A percentile compares a stretch with the other conserved stretches of the same genome.
These are phyloP conservation scores for Ceratosolen solmsi DNA, from an alignment of 1,140 invertebrate genomes.

Conservation along the genomic window DNA sequence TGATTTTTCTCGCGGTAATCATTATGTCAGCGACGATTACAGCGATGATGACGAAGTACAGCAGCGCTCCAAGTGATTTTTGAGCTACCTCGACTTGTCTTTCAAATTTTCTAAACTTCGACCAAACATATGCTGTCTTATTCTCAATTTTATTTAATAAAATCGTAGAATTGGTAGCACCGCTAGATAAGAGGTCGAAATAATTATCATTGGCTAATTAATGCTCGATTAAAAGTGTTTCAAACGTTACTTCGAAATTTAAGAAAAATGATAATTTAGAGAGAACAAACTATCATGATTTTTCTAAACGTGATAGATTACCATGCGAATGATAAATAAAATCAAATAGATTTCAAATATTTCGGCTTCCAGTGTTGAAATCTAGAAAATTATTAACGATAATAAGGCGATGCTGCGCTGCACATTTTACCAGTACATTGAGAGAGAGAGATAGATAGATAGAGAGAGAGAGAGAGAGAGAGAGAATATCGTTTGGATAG, in stretches of 20 bases:
- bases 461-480: conserved; percentile 1
- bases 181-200: conserved; percentile 18
- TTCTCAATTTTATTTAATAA: conserved; percentile 31
- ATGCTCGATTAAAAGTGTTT: conserved; percentile 1
- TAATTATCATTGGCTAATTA: not conserved
- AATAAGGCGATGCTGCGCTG: conserved; percentile 18
- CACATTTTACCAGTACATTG: conserved; percentile 28
- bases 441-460: not conserved
- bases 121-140: conserved; percentile 40
- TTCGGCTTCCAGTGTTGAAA: conserved; percentile 14
- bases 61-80: conserved; percentile 52
- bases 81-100: conserved; percentile 21
- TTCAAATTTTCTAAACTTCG: conserved; percentile 39
- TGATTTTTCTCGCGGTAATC: conserved; percentile 66
- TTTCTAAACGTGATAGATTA: not conserved
- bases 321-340: not conserved
- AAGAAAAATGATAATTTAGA: not conserved
- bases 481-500: not conserved
- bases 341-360: conserved; percentile 21
- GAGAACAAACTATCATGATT: not conserved
- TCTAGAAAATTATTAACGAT: not conserved
- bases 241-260: not conserved
- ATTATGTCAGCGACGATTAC: conserved; percentile 71
- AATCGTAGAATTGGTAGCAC: conserved; percentile 23
- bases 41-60: conserved; percentile 72